Evolutionary conservation across 2,797 vertebrate genomes (phyloP).

Genomic region (Coccyzus lansbergi): DNA sequence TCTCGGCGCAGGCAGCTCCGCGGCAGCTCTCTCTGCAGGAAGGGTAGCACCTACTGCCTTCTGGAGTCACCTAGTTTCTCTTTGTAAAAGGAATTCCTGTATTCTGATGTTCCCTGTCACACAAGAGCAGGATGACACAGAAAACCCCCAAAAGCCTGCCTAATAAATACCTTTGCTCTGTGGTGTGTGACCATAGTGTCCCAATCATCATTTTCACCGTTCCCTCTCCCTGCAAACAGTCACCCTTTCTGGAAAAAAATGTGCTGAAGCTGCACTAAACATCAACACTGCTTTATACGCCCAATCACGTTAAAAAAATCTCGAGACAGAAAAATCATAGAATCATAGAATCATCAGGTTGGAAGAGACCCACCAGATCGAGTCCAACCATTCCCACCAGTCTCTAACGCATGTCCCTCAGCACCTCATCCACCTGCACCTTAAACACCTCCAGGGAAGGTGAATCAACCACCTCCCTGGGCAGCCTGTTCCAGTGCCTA

Average conservation of each 20-base stretch:
- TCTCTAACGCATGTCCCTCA: no score
- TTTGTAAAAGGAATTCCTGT: not conserved
- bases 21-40: not conserved
- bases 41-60: not conserved
- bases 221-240: not conserved
- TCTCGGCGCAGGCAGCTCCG: not conserved
- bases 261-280: not conserved
- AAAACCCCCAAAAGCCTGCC: not conserved
- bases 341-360: no score
- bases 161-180: not conserved
- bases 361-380: no score
- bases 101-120: not conserved
- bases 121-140: not conserved
- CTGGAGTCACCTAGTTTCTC: not conserved
- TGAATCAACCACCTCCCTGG: no score
- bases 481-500: no score
- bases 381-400: no score
- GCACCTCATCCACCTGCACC: no score
- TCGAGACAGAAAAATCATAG: conserved; percentile 11
- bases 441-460: no score
- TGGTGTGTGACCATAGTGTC: not conserved
- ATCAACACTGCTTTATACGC: not conserved
- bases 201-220: not conserved
- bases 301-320: not conserved
- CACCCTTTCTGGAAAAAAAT: not conserved